Percentiles rank a stretch among this genome's conserved stretches.
Evolutionary conservation across 1,140 invertebrate genomes (phyloP).

Genomic region (Drosophila lowei): DNA sequence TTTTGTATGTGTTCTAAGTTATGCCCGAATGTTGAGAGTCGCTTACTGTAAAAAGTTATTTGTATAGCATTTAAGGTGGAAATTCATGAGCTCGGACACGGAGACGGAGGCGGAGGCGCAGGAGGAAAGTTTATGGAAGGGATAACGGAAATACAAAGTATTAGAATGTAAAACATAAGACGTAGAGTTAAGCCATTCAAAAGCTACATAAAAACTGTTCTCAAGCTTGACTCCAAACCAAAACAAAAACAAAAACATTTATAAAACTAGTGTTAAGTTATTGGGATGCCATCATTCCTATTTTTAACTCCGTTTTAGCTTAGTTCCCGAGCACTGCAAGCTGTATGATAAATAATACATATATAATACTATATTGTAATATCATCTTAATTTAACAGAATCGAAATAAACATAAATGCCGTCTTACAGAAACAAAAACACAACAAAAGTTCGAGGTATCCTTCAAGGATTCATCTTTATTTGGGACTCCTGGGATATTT

Average conservation of each 20-base stretch:
- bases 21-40: slow-evolving; percentile 21
- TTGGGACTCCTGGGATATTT: too few relatives aligned
- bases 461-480: too few relatives aligned
- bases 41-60: slow-evolving; percentile 75
- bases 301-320: slow-evolving; percentile 46
- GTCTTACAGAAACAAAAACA: slow-evolving; percentile 37
- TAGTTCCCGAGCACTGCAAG: slow-evolving; percentile 62
- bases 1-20: slow-evolving; percentile 33
- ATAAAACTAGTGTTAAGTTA: slow-evolving; percentile 36
- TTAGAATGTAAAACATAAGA: slow-evolving; percentile 66
- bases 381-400: slow-evolving; percentile 52
- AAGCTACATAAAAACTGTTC: slow-evolving; percentile 17
- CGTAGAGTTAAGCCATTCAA: slow-evolving; percentile 5
- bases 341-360: slow-evolving; percentile 53
- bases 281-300: slow-evolving; percentile 43
- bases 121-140: slow-evolving; percentile 19
- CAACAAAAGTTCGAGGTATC: too few relatives aligned
- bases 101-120: not conserved
- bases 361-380: slow-evolving; percentile 37
- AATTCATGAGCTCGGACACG: not conserved
- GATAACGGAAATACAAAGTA: slow-evolving; percentile 78
- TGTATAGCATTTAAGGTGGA: slow-evolving; percentile 58
- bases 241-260: slow-evolving; percentile 10
- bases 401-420: slow-evolving; percentile 69
- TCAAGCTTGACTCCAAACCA: slow-evolving; percentile 1